These are phyloP conservation scores for Listronotus oregonensis DNA, from an alignment of 1,140 invertebrate genomes.

Conservation along the genomic window DNA sequence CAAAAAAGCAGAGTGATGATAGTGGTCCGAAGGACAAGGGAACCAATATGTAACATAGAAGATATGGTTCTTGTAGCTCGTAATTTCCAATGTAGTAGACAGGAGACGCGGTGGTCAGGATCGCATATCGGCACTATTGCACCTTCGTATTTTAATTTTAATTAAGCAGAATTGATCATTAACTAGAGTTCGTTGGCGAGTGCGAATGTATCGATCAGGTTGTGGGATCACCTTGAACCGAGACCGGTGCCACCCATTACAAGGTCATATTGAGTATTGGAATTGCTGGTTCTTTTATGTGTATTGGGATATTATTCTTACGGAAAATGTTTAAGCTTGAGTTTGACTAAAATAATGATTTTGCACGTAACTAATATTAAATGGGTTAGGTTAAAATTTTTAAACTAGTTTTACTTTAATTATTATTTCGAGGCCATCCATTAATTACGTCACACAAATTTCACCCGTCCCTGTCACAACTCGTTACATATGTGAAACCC, in stretches of 20 bases:
- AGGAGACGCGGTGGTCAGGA: slow-evolving; percentile 28
- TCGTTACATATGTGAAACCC: no score
- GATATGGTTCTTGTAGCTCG: slow-evolving; percentile 26
- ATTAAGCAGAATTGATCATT: slow-evolving; percentile 39
- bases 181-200: slow-evolving; percentile 29
- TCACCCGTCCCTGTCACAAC: no score
- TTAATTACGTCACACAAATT: no score
- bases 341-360: no score
- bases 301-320: no score
- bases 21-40: slow-evolving; percentile 6
- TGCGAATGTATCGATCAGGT: slow-evolving; percentile 35
- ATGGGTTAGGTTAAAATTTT: no score
- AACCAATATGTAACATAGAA: slow-evolving; percentile 26
- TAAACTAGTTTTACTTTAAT: no score
- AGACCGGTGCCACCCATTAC: slow-evolving; percentile 32
- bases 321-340: no score
- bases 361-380: no score
- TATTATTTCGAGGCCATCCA: no score
- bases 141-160: slow-evolving; percentile 39
- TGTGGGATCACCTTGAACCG: slow-evolving; percentile 34
- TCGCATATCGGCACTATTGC: slow-evolving; percentile 29
- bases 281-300: slow-evolving; percentile 7
- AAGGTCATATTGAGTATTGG: slow-evolving; percentile 29
- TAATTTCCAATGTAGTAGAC: slow-evolving; percentile 20
- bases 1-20: slow-evolving; percentile 11